Base-by-base conservation (phyloP, 2,888 invertebrate genomes). In the Drosophila ustulata region DNA sequence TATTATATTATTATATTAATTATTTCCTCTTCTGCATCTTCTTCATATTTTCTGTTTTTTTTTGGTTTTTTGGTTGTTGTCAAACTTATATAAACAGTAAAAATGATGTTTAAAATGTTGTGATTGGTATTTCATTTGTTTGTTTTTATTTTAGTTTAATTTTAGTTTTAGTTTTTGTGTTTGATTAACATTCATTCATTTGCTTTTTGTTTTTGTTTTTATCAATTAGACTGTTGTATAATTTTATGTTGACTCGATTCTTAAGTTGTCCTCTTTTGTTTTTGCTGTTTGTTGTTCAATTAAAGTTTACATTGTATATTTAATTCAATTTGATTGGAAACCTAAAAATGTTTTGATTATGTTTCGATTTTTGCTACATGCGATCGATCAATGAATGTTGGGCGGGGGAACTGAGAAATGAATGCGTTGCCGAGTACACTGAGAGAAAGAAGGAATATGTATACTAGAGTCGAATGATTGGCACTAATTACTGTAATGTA, bases 51-150 rank as follows among this genome's bases (percentile, higher is more conserved):
- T 69, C 41, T 49, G 34, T 30, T 43, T 63, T 45, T 64, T 45
- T 50, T 45, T 49, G 34, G 64, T 58, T 47, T 57, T 62, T 52
- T 47, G 23, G 53, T 57, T 61, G 47, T 67, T 71, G 71, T 77
- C 66, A 64, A 89, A 89, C 86, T 85, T 73, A 88, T 86, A 82
- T 69, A 88, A 88, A 88, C 81, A 66, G 87, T 89, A 84, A 89
- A 86, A 86, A 89, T 89, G 56, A 88, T 89, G 75, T 88, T 88
- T 89, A 86, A 86, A 89, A 88, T 78, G 75, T 71, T 81, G 88
- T 72, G 82, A 83, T 74, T 66, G 66, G 53, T 63, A 58, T 46
- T 25, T 45, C 68, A 28, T 62, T 66, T 43, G 46, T 50, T 43
- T 63, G 50, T 25, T 52, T 61, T 74, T 32, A 57, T 50, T 52